Percentiles rank a stretch among this genome's conserved stretches.
phyloP scores from a whole-genome alignment of 2,113 vertebrate genomes.

The Engraulis encrasicolus region DNA sequence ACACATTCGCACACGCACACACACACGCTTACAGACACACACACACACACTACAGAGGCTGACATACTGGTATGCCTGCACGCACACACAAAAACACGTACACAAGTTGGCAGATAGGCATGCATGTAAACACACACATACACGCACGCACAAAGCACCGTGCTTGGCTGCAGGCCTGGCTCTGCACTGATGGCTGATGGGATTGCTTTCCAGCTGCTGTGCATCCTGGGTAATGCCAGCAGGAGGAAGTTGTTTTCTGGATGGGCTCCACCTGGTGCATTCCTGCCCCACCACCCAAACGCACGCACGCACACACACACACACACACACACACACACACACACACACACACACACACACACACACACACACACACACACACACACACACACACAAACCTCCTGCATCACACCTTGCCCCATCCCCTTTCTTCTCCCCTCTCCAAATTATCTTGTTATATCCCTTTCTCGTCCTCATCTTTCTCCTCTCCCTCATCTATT shows the following conservation, averaged over 20 bases:
- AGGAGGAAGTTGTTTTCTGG: conserved; percentile 25
- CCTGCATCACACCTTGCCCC: no score
- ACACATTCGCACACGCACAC: background rate
- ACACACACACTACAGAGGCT: background rate
- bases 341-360: no score
- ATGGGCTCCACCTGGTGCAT: conserved; percentile 45
- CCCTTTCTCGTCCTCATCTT: no score
- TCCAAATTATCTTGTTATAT: no score
- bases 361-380: no score
- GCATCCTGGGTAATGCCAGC: background rate
- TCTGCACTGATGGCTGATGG: conserved; percentile 25
- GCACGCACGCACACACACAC: no score
- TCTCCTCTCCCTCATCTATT: no score
- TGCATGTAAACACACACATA: background rate
- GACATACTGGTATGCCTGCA: no score
- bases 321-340: no score
- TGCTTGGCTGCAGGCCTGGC: background rate
- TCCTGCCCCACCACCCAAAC: background rate
- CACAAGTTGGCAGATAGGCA: no score
- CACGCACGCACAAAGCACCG: background rate
- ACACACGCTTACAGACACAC: background rate
- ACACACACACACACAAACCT: no score
- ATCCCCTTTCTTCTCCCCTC: no score
- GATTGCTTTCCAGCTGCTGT: background rate
- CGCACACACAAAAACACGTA: background rate